phyloP scores from a whole-genome alignment of 2,888 invertebrate species.

The Philaethria dido region DNA sequence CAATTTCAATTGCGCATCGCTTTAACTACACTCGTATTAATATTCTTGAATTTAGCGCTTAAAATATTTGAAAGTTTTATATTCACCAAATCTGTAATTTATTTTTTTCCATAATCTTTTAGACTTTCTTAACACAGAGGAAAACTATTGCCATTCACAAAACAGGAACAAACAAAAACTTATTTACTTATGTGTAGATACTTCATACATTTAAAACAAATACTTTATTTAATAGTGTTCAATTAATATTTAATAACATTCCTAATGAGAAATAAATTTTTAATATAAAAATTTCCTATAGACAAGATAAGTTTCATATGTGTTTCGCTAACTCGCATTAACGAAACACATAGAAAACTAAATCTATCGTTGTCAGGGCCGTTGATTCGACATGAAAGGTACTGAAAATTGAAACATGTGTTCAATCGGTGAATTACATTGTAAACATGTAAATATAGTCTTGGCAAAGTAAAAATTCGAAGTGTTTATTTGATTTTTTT shows the following conservation, averaged over 20 bases:
- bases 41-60: background rate
- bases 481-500: constrained; percentile 14
- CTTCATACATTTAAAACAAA: too few relatives aligned
- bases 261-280: too few relatives aligned
- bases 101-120: background rate
- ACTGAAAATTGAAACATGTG: constrained; percentile 9
- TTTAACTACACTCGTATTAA: background rate
- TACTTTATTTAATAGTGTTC: background rate
- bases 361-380: background rate
- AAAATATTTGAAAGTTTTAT: too few relatives aligned
- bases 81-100: background rate
- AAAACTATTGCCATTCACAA: background rate
- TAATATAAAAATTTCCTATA: background rate
- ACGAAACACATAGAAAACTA: constrained; percentile 3
- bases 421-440: background rate
- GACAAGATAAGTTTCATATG: too few relatives aligned
- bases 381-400: constrained; percentile 1
- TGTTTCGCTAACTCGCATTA: too few relatives aligned
- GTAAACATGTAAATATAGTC: background rate
- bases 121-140: background rate
- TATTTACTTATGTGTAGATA: background rate
- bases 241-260: too few relatives aligned
- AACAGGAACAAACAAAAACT: too few relatives aligned
- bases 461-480: constrained; percentile 11
- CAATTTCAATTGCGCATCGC: constrained; percentile 14